Percentiles rank a stretch among this genome's conserved stretches.
These are phyloP conservation scores for Enteromius thamalakanensis DNA, from an alignment of 2,797 vertebrate genomes.

Conservation along the genomic window DNA sequence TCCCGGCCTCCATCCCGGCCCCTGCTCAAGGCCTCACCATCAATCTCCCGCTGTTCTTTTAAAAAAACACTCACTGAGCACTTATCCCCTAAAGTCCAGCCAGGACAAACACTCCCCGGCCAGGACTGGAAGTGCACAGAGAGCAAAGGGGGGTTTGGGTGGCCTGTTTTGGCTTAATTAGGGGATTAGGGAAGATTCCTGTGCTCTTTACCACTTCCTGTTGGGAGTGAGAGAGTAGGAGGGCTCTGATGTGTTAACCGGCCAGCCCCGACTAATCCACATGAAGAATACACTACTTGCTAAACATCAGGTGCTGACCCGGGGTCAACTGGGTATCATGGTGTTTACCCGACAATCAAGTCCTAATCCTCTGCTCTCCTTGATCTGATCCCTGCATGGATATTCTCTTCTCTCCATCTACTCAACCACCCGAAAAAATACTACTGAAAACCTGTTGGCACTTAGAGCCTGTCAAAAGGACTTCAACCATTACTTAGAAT, in stretches of 20 bases:
- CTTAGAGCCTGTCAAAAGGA: neutral
- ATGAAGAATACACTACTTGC: slow-evolving; percentile 65
- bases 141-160: slow-evolving; percentile 74
- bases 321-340: slow-evolving; percentile 78
- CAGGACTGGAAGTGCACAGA: slow-evolving; percentile 77
- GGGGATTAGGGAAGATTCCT: slow-evolving; percentile 74
- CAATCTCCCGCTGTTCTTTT: slow-evolving; percentile 71
- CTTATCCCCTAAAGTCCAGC: slow-evolving; percentile 79
- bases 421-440: neutral
- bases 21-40: slow-evolving; percentile 70
- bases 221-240: slow-evolving; percentile 65
- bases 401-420: slow-evolving; percentile 2
- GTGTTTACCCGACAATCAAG: slow-evolving; percentile 79
- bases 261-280: slow-evolving; percentile 72
- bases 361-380: slow-evolving; percentile 71
- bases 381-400: slow-evolving; percentile 57
- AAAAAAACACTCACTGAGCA: slow-evolving; percentile 68
- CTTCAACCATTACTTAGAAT: neutral
- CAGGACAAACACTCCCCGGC: slow-evolving; percentile 75
- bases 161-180: slow-evolving; percentile 75
- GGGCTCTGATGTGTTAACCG: slow-evolving; percentile 69
- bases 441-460: neutral
- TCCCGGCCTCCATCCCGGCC: slow-evolving; percentile 53
- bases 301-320: slow-evolving; percentile 81
- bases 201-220: slow-evolving; percentile 62